Conservation (phyloP, 2,113 vertebrate species). For the Rhinoptilus africanus region DNA sequence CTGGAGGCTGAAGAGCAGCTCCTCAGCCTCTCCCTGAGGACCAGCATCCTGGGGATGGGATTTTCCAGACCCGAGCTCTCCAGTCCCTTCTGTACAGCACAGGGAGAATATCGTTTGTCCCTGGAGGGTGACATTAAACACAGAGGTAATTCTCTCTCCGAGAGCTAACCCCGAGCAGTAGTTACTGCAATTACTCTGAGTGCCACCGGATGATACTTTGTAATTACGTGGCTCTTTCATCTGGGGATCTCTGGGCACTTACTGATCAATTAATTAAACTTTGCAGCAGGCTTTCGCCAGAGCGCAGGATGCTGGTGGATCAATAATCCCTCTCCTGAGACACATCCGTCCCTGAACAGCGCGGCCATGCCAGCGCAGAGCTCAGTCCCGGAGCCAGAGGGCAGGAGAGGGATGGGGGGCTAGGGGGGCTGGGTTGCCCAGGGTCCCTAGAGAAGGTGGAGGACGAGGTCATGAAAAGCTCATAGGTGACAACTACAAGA, state of each 20-base stretch:
- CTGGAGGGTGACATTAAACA: background rate
- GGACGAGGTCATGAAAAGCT: background rate
- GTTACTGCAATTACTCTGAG: constrained; percentile 11
- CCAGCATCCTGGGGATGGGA: background rate
- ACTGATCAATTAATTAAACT: constrained; percentile 50
- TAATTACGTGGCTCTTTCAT: constrained; percentile 24
- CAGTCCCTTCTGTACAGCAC: background rate
- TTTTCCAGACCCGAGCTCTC: background rate
- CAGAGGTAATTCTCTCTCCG: background rate
- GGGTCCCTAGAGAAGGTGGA: background rate
- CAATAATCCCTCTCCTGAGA: background rate
- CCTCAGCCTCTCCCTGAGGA: background rate
- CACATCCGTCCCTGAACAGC: accelerated
- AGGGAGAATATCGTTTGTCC: background rate
- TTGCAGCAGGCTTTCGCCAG: background rate
- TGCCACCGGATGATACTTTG: background rate
- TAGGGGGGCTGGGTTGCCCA: background rate
- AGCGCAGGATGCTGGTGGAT: background rate
- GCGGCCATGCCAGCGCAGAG: accelerated
- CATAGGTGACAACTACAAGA: background rate
- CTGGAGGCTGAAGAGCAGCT: background rate
- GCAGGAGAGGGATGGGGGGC: background rate
- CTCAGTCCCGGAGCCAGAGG: background rate
- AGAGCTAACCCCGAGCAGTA: background rate
- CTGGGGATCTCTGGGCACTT: constrained; percentile 18